Evolutionary conservation across 2,888 invertebrate genomes (phyloP), one percentile per base, ranked within the genome.

Genomic region (Fragum fragum): DNA sequence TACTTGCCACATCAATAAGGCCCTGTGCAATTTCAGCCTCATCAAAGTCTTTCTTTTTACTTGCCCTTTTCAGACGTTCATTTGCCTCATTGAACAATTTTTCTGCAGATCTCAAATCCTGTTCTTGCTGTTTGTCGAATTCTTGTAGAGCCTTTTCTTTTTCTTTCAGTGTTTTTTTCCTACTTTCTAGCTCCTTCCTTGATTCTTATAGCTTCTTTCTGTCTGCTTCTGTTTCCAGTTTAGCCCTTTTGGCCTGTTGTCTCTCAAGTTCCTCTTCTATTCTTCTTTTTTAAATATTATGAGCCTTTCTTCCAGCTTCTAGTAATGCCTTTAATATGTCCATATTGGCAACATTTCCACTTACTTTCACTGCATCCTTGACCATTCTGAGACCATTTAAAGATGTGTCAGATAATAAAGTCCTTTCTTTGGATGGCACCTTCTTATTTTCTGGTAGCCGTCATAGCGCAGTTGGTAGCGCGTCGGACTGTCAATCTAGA

Each of bases 41-140:
- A 77, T 77, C 77, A 59, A 73, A 77, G 39, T 81, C 42, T 74
- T 74, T 77, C 55, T 77, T 81, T 69, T 79, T 79, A 18, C 70
- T 69, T 52, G 73, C 61, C 28, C 16, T 63, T 70, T 68, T 16
- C 32, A 73, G 76, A 29, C 76, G 66, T 61, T 76, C 61, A 53
- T 81, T 81, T 32, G 81, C 70, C 57, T 73, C 76, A 76, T 11
- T 69, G 23, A 81, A 76, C 70, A 79, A 52, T 9, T 71, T 73
- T 73, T 74, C 70, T 70, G 74, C 74, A 77, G 66, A 72, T 71
- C 71, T 61, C 47, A 53, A 6, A 36, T 36, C 32, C 32, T 61
- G 52, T 76, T 70, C 63, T 21, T 71, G 61, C 36, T 71, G 76
- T 39, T 77, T 77, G 53, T 71, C 52, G 59, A 59, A 47, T 47